A percentile compares a stretch with the other conserved stretches of the same genome.
These are phyloP conservation scores for Oxyruncus cristatus DNA, from an alignment of 2,113 vertebrate species.

Conservation along the genomic window DNA sequence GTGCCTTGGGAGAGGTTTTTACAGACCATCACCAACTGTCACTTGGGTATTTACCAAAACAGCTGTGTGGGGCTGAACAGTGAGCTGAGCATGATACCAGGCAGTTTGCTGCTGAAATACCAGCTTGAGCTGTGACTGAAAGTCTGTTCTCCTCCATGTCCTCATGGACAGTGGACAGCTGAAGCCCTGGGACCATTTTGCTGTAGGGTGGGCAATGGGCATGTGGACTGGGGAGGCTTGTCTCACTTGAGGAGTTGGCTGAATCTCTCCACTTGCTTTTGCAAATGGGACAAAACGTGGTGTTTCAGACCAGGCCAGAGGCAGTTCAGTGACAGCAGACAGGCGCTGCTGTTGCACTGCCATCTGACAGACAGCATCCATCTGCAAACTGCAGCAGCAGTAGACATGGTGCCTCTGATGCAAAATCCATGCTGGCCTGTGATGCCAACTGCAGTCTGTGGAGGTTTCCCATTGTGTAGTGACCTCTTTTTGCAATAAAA, in stretches of 20 bases:
- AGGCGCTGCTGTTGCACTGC: not conserved
- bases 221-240: fast-evolving
- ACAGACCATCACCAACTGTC: not conserved
- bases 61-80: not conserved
- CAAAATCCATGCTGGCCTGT: fast-evolving
- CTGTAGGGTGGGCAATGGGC: fast-evolving
- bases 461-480: not conserved
- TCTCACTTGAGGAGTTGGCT: not conserved
- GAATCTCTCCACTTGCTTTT: not conserved
- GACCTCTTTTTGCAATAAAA: not conserved
- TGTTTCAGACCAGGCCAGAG: not conserved
- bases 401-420: not conserved
- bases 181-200: not conserved
- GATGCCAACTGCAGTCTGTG: too few relatives aligned
- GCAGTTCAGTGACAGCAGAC: not conserved
- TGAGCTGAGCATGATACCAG: fast-evolving
- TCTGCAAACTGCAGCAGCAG: not conserved
- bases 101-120: not conserved
- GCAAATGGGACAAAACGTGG: fast-evolving
- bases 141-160: not conserved
- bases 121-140: not conserved
- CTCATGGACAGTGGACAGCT: fast-evolving
- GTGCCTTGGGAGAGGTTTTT: not conserved
- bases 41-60: not conserved
- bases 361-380: not conserved